phyloP scores from a whole-genome alignment of 2,113 vertebrate species.

The Zosterops pallidus region DNA sequence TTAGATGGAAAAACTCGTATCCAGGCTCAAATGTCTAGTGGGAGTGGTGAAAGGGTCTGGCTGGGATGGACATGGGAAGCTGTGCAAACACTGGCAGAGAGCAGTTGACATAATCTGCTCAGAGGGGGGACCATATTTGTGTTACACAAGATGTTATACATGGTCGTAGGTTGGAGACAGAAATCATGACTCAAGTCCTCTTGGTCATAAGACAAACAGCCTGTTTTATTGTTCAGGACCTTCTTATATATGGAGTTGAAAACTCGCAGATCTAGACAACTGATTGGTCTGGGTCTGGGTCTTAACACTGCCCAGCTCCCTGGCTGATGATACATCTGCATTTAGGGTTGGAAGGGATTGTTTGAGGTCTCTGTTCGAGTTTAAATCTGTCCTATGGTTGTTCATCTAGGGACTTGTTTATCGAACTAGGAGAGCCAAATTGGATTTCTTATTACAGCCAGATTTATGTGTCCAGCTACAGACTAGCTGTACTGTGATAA shows the following conservation, averaged over 20 bases:
- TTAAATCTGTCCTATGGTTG: not conserved
- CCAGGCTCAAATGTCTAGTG: not conserved
- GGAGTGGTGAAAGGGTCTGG: not conserved
- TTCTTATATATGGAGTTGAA: not conserved
- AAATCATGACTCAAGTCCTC: not conserved
- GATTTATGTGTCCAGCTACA: not conserved
- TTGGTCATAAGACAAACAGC: not conserved
- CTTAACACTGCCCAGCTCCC: not conserved
- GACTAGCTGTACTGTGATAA: not conserved
- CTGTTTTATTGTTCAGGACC: not conserved
- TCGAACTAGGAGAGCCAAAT: not conserved
- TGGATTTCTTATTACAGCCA: not conserved
- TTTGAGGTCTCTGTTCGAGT: not conserved
- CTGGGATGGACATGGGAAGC: not conserved
- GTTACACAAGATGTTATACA: not conserved
- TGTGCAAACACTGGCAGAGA: not conserved
- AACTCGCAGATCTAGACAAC: not conserved
- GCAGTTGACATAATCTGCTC: not conserved
- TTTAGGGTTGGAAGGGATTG: not conserved
- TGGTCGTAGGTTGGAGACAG: not conserved
- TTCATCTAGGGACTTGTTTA: not conserved
- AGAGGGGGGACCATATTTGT: accelerated
- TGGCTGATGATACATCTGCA: not conserved
- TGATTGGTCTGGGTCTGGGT: not conserved
- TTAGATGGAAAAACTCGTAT: not conserved